Evolutionary conservation across 2,797 vertebrate species (phyloP).

Genomic region (Siniperca undulata): DNA sequence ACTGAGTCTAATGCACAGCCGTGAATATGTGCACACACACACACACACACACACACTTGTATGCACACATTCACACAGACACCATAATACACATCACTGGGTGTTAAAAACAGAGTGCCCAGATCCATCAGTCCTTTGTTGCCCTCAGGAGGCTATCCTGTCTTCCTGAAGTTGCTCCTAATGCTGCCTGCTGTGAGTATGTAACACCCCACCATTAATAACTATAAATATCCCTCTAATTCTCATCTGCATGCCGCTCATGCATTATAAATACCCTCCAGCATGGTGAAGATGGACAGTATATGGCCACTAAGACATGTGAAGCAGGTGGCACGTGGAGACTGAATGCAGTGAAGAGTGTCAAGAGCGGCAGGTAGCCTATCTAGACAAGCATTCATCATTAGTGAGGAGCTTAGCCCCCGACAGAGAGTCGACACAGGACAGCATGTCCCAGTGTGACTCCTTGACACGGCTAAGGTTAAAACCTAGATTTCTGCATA

Average conservation of each 20-base stretch:
- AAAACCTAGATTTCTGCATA: conserved; percentile 65
- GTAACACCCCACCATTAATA: conserved; percentile 71
- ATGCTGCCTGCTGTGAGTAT: conserved; percentile 69
- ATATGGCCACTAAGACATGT: conserved; percentile 64
- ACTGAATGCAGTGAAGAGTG: conserved; percentile 39
- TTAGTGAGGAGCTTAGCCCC: conserved; percentile 71
- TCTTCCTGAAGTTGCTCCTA: conserved; percentile 57
- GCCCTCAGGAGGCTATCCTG: conserved; percentile 47
- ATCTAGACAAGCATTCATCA: conserved; percentile 50
- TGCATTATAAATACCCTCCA: conserved; percentile 68
- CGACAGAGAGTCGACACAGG: conserved; percentile 52
- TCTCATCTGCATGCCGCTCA: conserved; percentile 71
- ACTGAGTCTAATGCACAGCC: conserved; percentile 25
- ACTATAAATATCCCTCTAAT: conserved; percentile 69
- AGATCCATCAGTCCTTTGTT: conserved; percentile 61
- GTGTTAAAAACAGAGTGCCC: conserved; percentile 51
- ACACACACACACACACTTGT: conserved; percentile 3
- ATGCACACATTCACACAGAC: background rate
- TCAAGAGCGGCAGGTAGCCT: conserved; percentile 62
- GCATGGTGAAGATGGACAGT: conserved; percentile 62
- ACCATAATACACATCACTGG: conserved; percentile 36
- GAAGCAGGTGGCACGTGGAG: conserved; percentile 47
- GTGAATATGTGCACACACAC: conserved; percentile 8
- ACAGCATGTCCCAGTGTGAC: conserved; percentile 58
- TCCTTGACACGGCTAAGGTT: conserved; percentile 41